Evolutionary conservation across 2,888 invertebrate genomes (phyloP).

Genomic region (Shargacucullia verbasci): DNA sequence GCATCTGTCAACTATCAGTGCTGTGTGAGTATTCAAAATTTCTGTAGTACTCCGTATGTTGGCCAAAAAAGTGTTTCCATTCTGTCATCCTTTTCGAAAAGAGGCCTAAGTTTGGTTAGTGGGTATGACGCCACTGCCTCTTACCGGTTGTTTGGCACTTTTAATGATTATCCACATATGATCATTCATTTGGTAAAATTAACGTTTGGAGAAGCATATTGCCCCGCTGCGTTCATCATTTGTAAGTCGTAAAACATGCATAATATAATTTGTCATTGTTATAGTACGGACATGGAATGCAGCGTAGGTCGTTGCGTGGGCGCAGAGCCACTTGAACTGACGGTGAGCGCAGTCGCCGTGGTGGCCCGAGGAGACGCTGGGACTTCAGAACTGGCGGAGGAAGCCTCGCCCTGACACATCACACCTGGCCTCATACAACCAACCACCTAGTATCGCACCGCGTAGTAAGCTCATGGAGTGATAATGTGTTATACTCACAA

Average conservation of each 20-base stretch:
- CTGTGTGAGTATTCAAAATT: constrained; percentile 80
- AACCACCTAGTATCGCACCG: constrained; percentile 20
- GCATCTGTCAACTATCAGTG: constrained; percentile 77
- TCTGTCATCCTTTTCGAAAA: too few species aligned
- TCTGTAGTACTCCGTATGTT: too few species aligned
- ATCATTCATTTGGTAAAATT: too few species aligned
- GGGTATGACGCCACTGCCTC: too few species aligned
- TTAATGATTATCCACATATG: too few species aligned
- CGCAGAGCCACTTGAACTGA: constrained; percentile 75
- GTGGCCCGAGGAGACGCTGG: constrained; percentile 63
- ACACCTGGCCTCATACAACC: constrained; percentile 5
- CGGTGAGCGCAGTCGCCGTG: constrained; percentile 69
- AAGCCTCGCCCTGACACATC: constrained; percentile 82
- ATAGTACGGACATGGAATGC: constrained; percentile 85
- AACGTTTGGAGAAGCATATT: too few species aligned
- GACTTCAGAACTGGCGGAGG: constrained; percentile 79
- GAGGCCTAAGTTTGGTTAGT: too few species aligned
- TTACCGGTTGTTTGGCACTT: too few species aligned
- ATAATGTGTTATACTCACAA: neutral
- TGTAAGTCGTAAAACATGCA: too few species aligned
- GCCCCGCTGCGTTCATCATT: too few species aligned
- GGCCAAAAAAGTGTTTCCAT: too few species aligned
- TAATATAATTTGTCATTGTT: constrained; percentile 25
- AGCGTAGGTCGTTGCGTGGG: constrained; percentile 80
- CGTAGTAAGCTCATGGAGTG: constrained; percentile 37